Conservation (phyloP, 2,888 invertebrate genomes). For the Agriopis leucophaearia region DNA sequence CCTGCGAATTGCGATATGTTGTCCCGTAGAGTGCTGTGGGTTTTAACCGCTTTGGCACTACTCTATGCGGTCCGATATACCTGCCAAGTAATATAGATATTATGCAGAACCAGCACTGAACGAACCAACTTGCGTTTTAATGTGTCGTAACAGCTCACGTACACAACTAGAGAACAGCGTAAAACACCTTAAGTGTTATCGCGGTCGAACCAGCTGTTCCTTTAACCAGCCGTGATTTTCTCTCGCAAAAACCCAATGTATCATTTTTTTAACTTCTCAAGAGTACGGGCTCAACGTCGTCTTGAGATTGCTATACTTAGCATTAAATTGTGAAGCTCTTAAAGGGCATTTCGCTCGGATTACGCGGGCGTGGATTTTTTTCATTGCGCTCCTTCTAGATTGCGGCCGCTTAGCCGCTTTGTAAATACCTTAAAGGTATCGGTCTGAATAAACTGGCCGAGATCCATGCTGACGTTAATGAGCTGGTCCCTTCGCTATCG, state of each 20-base stretch:
- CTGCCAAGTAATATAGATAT: constrained; percentile 4
- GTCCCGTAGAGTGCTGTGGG: constrained; percentile 41
- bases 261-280: constrained; percentile 80
- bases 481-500: constrained; percentile 80
- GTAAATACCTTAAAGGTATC: constrained; percentile 84
- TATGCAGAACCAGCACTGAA: constrained; percentile 1
- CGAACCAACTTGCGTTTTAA: constrained; percentile 57
- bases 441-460: constrained; percentile 75
- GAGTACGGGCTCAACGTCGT: constrained; percentile 68
- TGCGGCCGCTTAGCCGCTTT: constrained; percentile 75
- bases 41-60: constrained; percentile 37
- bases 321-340: constrained; percentile 82
- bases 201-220: constrained; percentile 73
- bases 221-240: constrained; percentile 71
- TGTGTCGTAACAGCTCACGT: constrained; percentile 47
- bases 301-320: constrained; percentile 82
- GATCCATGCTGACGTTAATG: constrained; percentile 81
- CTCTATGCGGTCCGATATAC: constrained; percentile 9
- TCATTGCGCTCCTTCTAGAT: constrained; percentile 71
- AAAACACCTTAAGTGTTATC: constrained; percentile 74
- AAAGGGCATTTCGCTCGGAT: constrained; percentile 77
- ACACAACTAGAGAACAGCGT: constrained; percentile 44
- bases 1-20: constrained; percentile 49
- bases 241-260: constrained; percentile 63
- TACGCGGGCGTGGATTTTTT: constrained; percentile 71